phyloP scores from a whole-genome alignment of 1,140 invertebrate species.

The Penaeus vannamei region DNA sequence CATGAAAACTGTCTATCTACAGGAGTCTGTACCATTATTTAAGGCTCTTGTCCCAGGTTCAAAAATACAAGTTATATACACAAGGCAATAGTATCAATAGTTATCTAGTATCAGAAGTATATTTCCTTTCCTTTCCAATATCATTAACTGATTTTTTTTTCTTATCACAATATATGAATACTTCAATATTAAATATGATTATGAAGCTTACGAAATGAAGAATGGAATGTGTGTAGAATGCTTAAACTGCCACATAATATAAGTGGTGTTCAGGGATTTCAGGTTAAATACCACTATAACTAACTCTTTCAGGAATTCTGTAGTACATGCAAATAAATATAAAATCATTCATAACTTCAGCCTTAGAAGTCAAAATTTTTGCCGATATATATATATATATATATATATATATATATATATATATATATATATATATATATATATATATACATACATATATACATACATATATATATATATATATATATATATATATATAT shows the following conservation, averaged over 20 bases:
- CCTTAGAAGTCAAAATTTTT: no score
- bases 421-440: no score
- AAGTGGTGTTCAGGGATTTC: no score
- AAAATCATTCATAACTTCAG: no score
- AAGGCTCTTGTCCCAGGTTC: conserved; percentile 63
- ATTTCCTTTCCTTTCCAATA: background rate
- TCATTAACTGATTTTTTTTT: conserved; percentile 14
- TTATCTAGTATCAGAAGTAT: conserved; percentile 53
- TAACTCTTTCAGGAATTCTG: no score
- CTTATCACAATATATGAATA: conserved; percentile 59
- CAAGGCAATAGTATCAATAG: conserved; percentile 63
- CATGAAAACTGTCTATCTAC: conserved; percentile 61
- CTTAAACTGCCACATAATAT: background rate
- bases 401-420: no score
- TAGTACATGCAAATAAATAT: no score
- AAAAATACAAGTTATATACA: conserved; percentile 64
- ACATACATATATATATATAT: no score
- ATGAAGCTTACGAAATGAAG: conserved; percentile 39
- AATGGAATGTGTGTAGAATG: conserved; percentile 40
- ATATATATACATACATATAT: no score
- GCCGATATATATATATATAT: no score
- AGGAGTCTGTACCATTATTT: conserved; percentile 53
- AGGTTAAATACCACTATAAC: no score
- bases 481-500: no score
- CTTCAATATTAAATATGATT: conserved; percentile 32